Percentiles rank a stretch among this genome's conserved stretches.
These are phyloP conservation scores for Oncorhynchus nerka DNA, from an alignment of 2,113 vertebrate species.

Conservation along the genomic window DNA sequence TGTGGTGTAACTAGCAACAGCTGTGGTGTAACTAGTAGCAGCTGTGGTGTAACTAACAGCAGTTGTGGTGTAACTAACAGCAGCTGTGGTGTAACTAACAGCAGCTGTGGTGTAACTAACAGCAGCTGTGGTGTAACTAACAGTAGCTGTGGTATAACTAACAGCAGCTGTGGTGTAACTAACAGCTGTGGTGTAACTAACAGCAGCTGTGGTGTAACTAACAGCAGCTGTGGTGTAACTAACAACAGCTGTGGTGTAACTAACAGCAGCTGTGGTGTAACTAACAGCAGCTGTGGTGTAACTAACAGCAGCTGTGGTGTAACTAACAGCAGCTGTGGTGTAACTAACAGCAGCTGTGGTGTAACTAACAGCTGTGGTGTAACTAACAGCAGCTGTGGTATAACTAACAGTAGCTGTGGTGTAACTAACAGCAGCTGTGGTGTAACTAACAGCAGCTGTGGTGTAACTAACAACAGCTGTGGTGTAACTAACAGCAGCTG, in stretches of 20 bases:
- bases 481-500: background rate
- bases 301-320: constrained; percentile 16
- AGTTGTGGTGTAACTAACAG: constrained; percentile 6
- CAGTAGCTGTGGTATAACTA: constrained; percentile 17
- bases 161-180: background rate
- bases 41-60: constrained; percentile 8
- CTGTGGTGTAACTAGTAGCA: constrained; percentile 14
- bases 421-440: constrained; percentile 8
- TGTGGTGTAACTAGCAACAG: background rate
- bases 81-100: constrained; percentile 14
- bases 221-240: constrained; percentile 14
- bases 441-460: constrained; percentile 17
- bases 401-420: background rate
- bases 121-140: constrained; percentile 15
- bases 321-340: constrained; percentile 10
- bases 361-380: no score
- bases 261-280: constrained; percentile 5
- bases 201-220: constrained; percentile 17
- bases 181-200: background rate
- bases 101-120: constrained; percentile 6
- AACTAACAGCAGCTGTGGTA: no score
- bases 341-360: background rate
- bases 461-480: constrained; percentile 17
- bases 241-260: constrained; percentile 13
- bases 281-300: no score